phyloP scores from a whole-genome alignment of 2,113 vertebrate species.

The Pomatorhinus ruficollis region DNA sequence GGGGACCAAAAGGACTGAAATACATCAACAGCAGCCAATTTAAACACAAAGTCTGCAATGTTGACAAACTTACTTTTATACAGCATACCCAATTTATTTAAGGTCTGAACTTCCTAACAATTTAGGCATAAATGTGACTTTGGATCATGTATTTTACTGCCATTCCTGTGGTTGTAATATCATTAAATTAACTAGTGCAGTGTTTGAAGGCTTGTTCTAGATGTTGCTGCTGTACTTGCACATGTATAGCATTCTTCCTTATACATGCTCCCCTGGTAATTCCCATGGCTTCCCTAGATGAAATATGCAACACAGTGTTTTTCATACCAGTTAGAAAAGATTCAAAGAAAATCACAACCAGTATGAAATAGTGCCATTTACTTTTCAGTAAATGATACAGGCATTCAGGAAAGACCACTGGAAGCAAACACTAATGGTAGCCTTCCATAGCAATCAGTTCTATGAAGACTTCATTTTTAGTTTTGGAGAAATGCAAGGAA shows the following conservation, averaged over 20 bases:
- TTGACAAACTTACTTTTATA: neutral
- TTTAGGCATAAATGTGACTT: neutral
- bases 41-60: neutral
- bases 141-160: neutral
- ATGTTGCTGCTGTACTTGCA: neutral
- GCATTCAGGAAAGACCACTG: neutral
- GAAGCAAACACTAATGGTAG: neutral
- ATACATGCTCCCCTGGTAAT: neutral
- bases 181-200: neutral
- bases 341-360: neutral
- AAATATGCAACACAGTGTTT: neutral
- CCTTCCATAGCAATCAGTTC: neutral
- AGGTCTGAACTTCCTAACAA: neutral
- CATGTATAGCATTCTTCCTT: neutral
- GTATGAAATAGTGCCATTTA: neutral
- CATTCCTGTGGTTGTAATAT: neutral
- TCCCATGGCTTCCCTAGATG: neutral
- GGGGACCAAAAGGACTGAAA: neutral
- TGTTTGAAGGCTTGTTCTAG: neutral
- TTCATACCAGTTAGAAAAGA: neutral
- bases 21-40: neutral
- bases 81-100: neutral
- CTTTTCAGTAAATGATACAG: neutral
- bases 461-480: neutral
- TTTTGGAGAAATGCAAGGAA: neutral